Evolutionary conservation across 2,797 vertebrate species (phyloP).

Genomic region (Cyprinodon diabolis): DNA sequence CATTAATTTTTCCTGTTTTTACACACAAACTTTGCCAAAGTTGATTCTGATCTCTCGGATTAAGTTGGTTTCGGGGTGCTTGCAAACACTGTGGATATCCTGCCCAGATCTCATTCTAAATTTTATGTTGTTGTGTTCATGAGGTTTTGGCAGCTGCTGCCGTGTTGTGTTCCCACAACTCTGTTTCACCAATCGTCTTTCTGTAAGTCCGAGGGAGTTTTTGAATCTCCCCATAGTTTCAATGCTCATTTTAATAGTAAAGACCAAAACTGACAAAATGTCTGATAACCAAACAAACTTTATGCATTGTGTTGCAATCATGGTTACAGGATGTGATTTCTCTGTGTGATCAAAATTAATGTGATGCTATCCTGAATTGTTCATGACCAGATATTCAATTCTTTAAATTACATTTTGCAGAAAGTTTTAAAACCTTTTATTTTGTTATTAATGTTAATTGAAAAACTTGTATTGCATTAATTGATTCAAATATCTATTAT

Average conservation of each 20-base stretch:
- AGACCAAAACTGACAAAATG: not conserved
- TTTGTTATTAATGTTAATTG: not conserved
- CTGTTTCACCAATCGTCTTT: not conserved
- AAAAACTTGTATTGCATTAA: not conserved
- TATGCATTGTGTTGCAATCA: not conserved
- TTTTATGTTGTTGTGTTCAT: slow-evolving; percentile 40
- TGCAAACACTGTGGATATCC: slow-evolving; percentile 9
- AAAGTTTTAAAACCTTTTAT: not conserved
- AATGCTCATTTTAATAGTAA: not conserved
- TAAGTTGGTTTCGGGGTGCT: slow-evolving; percentile 9
- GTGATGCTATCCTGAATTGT: not conserved
- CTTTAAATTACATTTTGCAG: not conserved
- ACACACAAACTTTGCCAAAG: too few relatives aligned
- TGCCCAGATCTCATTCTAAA: slow-evolving; percentile 40
- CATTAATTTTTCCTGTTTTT: too few relatives aligned
- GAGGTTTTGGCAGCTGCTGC: slow-evolving; percentile 53
- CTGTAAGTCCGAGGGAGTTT: too few relatives aligned
- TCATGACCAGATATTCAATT: not conserved
- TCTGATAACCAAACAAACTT: not conserved
- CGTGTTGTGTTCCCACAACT: slow-evolving; percentile 32
- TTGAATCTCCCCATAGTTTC: not conserved
- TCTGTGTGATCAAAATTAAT: not conserved
- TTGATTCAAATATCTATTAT: not conserved
- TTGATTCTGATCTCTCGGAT: slow-evolving; percentile 1
- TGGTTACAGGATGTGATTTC: not conserved